Conservation (phyloP, 2,888 invertebrate species). For the Eristalis arbustorum region DNA sequence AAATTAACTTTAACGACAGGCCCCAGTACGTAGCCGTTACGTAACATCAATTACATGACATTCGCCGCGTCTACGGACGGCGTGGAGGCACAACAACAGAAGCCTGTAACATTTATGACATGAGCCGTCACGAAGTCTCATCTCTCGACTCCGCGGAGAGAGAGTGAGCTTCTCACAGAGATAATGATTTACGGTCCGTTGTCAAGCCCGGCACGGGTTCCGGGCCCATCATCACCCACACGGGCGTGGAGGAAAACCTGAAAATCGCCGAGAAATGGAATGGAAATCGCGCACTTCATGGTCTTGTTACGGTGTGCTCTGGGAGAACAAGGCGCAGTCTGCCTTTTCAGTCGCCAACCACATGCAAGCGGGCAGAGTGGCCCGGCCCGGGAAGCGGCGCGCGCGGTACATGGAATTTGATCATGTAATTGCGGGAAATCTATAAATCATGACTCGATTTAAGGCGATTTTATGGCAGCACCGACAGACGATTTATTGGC, state of each 20-base stretch:
- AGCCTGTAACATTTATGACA: neutral
- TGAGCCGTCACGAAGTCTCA: neutral
- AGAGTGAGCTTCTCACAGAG: neutral
- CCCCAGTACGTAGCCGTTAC: neutral
- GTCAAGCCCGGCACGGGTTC: slow-evolving; percentile 30
- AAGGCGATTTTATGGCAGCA: neutral
- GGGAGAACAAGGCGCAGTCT: slow-evolving; percentile 16
- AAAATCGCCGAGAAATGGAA: slow-evolving; percentile 2
- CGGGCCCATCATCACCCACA: slow-evolving; percentile 42
- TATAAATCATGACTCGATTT: neutral
- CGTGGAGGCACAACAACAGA: neutral
- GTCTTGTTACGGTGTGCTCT: slow-evolving; percentile 27
- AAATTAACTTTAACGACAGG: neutral
- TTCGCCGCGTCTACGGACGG: neutral
- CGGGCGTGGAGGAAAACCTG: neutral
- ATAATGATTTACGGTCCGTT: slow-evolving; percentile 27
- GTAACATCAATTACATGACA: neutral
- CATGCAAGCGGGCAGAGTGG: neutral
- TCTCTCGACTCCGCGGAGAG: neutral
- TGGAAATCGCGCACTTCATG: slow-evolving; percentile 31
- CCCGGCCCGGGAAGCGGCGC: neutral
- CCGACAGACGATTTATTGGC: neutral
- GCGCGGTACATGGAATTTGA: neutral
- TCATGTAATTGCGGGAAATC: neutral
- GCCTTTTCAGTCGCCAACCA: slow-evolving; percentile 38